Base-by-base conservation (phyloP, 2,797 vertebrate species). In the Poeciliopsis paucimaculata region DNA sequence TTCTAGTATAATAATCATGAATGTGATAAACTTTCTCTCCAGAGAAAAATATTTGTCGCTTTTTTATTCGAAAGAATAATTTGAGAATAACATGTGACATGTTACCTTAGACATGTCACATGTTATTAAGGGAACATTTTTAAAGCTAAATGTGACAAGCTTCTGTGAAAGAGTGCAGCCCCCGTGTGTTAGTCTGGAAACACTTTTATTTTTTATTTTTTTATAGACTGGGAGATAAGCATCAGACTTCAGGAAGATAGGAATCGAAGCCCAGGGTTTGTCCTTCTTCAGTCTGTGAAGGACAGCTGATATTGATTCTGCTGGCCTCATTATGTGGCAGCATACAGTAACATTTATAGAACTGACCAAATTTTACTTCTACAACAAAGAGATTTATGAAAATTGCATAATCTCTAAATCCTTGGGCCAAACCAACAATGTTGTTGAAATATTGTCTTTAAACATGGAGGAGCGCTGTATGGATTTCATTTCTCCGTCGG, bases 301-400 rank as follows among this genome's bases (percentile, higher is more conserved):
- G 95, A 90, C 94, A 92, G 84, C 87, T 82, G 70, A 76, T 90
- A 94, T 95, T 89, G 92, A 95, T 95, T 93, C 93, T 80, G 57
- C 75, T 64, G 74, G 73, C 82, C 83, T 84, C 81, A 88, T 88
- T 87, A 71, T 84, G 79, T 86, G 88, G 87, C 82, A 70, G 73
- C 81, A 10, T 80, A 60, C 11, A 47, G 20, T n/a, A 73, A 85
- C 82, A 89, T 88, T 76, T 46, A 88, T 86, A 84, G 82, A 78
- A 80, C 2, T 81, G 72, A 83, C 89, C 76, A 70, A 72, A 47
- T 41, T 53, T 34, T 18, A 36, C 31, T 64, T 64, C 11, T 8
- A 41, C 11, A 43, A 70, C 36, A 70, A 4, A 43, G 66, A 41
- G 7, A 26, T 41, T 70, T 43, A 12, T 68, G 13, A 20, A 66